These are phyloP conservation scores for Rhineura floridana DNA, from an alignment of 2,113 vertebrate species.

Conservation along the genomic window DNA sequence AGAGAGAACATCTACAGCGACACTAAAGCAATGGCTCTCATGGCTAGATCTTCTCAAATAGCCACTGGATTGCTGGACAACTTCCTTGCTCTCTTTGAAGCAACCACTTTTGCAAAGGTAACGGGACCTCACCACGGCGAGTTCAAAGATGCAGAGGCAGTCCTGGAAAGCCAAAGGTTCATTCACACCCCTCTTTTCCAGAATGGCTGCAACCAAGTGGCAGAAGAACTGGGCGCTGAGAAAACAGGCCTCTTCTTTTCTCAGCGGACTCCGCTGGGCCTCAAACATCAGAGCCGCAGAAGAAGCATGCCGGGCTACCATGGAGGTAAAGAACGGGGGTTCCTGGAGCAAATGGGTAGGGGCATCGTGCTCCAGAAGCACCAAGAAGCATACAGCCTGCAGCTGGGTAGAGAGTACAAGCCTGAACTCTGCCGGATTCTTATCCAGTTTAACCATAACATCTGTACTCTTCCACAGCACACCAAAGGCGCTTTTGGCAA, in stretches of 20 bases:
- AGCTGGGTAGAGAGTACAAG: conserved; percentile 69
- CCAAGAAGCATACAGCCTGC: conserved; percentile 82
- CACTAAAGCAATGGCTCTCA: neutral
- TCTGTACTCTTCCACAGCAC: conserved; percentile 80
- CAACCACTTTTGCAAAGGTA: conserved; percentile 76
- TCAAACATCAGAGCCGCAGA: conserved; percentile 77
- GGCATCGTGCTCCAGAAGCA: conserved; percentile 75
- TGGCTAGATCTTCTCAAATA: conserved; percentile 18
- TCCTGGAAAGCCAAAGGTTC: conserved; percentile 22
- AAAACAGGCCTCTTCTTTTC: conserved; percentile 73
- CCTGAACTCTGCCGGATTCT: conserved; percentile 4
- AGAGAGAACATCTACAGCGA: conserved; percentile 60
- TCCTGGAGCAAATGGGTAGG: neutral
- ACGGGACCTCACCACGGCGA: conserved; percentile 74
- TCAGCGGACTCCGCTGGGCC: conserved; percentile 45
- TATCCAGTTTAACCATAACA: accelerated
- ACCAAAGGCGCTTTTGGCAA: conserved; percentile 80
- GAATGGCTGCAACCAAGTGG: conserved; percentile 57
- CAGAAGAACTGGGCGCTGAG: conserved; percentile 65
- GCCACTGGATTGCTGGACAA: conserved; percentile 40
- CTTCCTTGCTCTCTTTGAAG: conserved; percentile 58
- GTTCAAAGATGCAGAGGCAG: conserved; percentile 73
- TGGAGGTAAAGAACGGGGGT: conserved; percentile 70
- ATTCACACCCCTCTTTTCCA: neutral
- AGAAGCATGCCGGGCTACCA: conserved; percentile 69